Base-by-base conservation (phyloP, 1,140 invertebrate genomes). In the Parapsyche elsis region DNA sequence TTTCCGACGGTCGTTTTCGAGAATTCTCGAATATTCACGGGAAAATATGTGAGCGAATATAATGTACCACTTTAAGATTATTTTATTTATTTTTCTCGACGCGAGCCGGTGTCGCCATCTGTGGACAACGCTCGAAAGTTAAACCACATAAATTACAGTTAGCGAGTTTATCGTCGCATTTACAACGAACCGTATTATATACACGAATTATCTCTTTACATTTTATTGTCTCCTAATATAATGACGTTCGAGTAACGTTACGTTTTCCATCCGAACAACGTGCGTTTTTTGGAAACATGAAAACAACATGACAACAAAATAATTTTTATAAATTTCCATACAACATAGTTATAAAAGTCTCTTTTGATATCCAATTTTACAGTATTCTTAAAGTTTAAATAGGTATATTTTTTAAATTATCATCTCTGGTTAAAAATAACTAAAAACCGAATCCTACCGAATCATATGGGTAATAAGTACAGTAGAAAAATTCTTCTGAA, bases 231-330 rank as follows among this genome's bases (percentile, higher is more conserved):
- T 81, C 88, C 86, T 88, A 71, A 86, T 89, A 87, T 57, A 83
- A 84, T 83, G 80, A 84, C 86, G 86, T 86, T 86, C 85, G 84
- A 88, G 87, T 82, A 88, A 80, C 74, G 74, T 81, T 53, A 81
- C 80, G 76, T 81, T 81, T 81, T 78, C 80, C 75, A 57, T 73
- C 26, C 19, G 19, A 12, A 53, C 49, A 53, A 53, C 12, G 12
- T 70, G n/a, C 67, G 23, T 1, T 57, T 57, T 16, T 16, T 5
- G 53, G 19, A 57, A n/a, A 57, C 10, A 21, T 16, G 1, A 57
- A 1, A 57, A 21, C 19, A 57, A 57, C 46, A 49, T 49, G 46
- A 49, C n/a, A 49, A 9, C 9, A 49, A 49, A n/a, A 49, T 49
- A n/a, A 49, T 49, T 49, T n/a, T 38, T 38, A 38, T 38, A 7